phyloP scores from a whole-genome alignment of 2,888 invertebrate genomes.

The Aphelenchoides bicaudatus region DNA sequence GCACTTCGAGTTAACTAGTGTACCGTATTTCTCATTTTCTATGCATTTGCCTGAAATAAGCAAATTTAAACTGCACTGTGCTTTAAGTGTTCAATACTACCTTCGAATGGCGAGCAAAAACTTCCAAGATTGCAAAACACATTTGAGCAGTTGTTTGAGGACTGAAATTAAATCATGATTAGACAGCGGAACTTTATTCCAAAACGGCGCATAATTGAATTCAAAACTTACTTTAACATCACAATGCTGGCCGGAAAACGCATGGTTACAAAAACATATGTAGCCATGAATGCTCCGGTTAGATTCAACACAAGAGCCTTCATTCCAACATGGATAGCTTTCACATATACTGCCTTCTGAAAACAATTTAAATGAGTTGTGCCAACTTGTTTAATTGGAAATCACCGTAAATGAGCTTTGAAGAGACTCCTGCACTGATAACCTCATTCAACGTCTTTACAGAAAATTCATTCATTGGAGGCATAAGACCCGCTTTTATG shows the following conservation, averaged over 20 bases:
- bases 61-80: too few relatives aligned
- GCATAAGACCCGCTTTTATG: slow-evolving; percentile 19
- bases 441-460: slow-evolving; percentile 33
- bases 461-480: slow-evolving; percentile 28
- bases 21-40: too few relatives aligned
- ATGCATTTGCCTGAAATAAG: too few relatives aligned
- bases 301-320: slow-evolving; percentile 31
- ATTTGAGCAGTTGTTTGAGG: slow-evolving; percentile 24
- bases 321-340: slow-evolving; percentile 38
- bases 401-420: slow-evolving; percentile 33
- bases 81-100: too few relatives aligned
- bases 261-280: slow-evolving; percentile 26
- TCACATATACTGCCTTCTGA: slow-evolving; percentile 33
- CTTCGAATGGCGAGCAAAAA: slow-evolving; percentile 24
- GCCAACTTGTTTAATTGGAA: slow-evolving; percentile 10
- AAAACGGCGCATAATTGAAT: slow-evolving; percentile 6
- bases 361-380: slow-evolving; percentile 19
- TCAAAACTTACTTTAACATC: slow-evolving; percentile 24
- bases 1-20: too few relatives aligned
- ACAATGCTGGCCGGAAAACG: slow-evolving; percentile 29
- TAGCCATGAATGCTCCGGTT: slow-evolving; percentile 28
- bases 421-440: slow-evolving; percentile 35
- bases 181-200: slow-evolving; percentile 11
- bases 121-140: slow-evolving; percentile 19
- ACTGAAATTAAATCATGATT: slow-evolving; percentile 24